These are phyloP conservation scores for Heterodera filipjevi DNA, from an alignment of 2,888 invertebrate genomes.

Conservation along the genomic window DNA sequence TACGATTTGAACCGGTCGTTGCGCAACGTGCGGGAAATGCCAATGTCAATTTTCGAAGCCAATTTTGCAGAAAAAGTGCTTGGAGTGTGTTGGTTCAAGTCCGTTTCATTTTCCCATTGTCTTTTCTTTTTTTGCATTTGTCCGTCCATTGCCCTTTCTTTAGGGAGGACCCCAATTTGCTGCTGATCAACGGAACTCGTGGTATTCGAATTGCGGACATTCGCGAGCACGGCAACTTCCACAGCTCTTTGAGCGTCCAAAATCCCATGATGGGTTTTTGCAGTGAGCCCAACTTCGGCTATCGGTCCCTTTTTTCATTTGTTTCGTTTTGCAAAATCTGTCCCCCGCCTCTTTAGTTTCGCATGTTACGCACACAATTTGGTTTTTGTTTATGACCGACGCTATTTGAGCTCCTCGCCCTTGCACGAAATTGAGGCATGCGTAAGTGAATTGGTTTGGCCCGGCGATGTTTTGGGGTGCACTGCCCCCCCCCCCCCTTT, in stretches of 20 bases:
- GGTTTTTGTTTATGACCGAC: constrained; percentile 37
- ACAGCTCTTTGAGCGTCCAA: constrained; percentile 29
- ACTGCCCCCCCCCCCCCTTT: too few species aligned
- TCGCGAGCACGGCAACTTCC: constrained; percentile 39
- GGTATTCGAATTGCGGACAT: constrained; percentile 36
- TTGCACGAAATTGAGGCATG: constrained; percentile 39
- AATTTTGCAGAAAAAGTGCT: constrained; percentile 35
- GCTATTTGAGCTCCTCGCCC: constrained; percentile 27
- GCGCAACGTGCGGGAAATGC: constrained; percentile 4
- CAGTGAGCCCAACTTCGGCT: constrained; percentile 30
- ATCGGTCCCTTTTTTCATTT: background rate
- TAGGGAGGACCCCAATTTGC: constrained; percentile 33
- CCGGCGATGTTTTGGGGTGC: constrained; percentile 4
- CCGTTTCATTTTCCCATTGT: background rate
- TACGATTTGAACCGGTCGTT: constrained; percentile 30
- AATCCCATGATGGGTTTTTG: constrained; percentile 34
- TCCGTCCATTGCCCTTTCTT: constrained; percentile 19
- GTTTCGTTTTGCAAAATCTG: too few species aligned
- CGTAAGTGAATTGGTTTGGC: constrained; percentile 27
- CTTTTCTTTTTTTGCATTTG: background rate
- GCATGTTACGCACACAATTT: constrained; percentile 34
- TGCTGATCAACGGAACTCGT: constrained; percentile 29
- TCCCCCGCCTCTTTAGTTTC: constrained; percentile 4
- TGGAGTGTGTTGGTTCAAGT: constrained; percentile 34
- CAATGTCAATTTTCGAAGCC: constrained; percentile 33